Conservation (phyloP, 2,797 vertebrate genomes). For the Clarias platycephalus region DNA sequence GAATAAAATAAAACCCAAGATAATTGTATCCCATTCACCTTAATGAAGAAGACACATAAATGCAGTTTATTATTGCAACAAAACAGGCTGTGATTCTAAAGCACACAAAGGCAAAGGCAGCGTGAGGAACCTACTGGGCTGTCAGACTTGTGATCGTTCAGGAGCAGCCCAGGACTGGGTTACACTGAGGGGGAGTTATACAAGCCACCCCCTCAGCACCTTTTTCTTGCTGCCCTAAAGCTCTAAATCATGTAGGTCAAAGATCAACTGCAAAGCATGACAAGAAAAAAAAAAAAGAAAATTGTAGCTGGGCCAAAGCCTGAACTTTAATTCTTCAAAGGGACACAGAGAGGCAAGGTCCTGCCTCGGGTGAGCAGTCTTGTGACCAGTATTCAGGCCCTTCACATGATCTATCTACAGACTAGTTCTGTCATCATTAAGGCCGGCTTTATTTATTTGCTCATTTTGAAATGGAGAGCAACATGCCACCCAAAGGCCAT, state of each 20-base stretch:
- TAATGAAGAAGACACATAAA: constrained; percentile 21
- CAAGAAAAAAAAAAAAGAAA: constrained; percentile 46
- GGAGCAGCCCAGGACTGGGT: constrained; percentile 26
- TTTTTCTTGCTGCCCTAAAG: constrained; percentile 50
- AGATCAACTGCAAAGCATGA: constrained; percentile 57
- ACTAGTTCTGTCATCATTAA: constrained; percentile 50
- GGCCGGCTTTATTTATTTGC: constrained; percentile 52
- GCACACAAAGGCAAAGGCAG: background rate
- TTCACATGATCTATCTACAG: constrained; percentile 64
- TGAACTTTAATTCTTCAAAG: constrained; percentile 55
- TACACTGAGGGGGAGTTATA: constrained; percentile 31
- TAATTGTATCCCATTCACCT: constrained; percentile 39
- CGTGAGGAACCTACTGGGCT: background rate
- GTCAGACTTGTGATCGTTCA: constrained; percentile 20
- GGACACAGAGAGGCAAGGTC: constrained; percentile 47
- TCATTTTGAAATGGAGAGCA: constrained; percentile 37
- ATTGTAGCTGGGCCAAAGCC: constrained; percentile 43
- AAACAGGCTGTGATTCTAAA: constrained; percentile 13
- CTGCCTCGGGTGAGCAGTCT: constrained; percentile 54
- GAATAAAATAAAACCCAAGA: constrained; percentile 32
- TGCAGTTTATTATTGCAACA: constrained; percentile 24
- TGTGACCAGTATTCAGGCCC: constrained; percentile 64
- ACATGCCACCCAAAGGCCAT: constrained; percentile 39
- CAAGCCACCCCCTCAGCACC: constrained; percentile 36
- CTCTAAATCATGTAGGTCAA: constrained; percentile 50